These are phyloP conservation scores for Eupeodes latifasciatus DNA, from an alignment of 2,888 invertebrate species.

Conservation along the genomic window DNA sequence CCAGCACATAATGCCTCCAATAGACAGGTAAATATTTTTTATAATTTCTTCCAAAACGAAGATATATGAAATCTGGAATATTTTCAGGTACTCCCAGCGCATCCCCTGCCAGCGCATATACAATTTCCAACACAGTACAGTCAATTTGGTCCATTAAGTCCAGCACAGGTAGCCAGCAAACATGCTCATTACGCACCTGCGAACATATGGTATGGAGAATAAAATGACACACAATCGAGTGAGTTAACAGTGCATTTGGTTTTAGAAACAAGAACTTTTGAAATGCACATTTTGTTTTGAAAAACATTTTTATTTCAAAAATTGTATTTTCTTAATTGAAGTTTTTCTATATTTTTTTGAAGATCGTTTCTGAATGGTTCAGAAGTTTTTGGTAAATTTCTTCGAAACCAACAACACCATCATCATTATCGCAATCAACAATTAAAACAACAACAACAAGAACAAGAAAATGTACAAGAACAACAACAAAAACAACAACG, in stretches of 20 bases:
- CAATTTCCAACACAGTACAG: conserved; percentile 89
- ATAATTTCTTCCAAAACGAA: too few species aligned
- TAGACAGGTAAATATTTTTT: conserved; percentile 82
- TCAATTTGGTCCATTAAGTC: conserved; percentile 84
- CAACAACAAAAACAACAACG: conserved; percentile 59
- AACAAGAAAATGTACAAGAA: conserved; percentile 37
- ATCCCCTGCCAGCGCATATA: conserved; percentile 92
- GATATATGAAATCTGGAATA: background rate
- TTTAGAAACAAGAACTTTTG: conserved; percentile 12
- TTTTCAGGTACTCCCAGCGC: conserved; percentile 86
- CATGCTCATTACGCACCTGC: conserved; percentile 84
- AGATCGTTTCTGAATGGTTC: conserved; percentile 74
- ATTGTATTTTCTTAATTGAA: background rate
- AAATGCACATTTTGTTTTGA: conserved; percentile 15
- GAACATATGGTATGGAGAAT: conserved; percentile 85
- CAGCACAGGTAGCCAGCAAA: conserved; percentile 84
- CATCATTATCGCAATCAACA: conserved; percentile 31
- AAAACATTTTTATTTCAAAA: background rate
- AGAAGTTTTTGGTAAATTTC: conserved; percentile 66
- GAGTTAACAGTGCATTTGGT: conserved; percentile 76
- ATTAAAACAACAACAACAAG: conserved; percentile 33
- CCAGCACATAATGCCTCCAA: conserved; percentile 84
- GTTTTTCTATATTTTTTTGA: background rate
- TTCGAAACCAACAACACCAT: conserved; percentile 50
- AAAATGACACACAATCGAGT: conserved; percentile 79